phyloP scores from a whole-genome alignment of 2,888 invertebrate genomes.

The Leptothorax acervorum region DNA sequence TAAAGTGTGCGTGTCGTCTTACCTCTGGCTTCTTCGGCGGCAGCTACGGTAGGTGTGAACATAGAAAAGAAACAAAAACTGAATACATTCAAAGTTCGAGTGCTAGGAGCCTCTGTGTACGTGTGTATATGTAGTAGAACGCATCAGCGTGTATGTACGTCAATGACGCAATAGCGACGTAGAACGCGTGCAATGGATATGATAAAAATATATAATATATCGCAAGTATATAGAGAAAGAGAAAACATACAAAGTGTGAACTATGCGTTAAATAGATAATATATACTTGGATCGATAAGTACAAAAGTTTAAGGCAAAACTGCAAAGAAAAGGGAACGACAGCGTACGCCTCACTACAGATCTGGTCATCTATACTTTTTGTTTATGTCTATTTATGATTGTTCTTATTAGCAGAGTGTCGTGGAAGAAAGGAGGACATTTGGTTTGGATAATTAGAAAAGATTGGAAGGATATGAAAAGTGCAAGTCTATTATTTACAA shows the following conservation, averaged over 20 bases:
- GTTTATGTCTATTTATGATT: constrained; percentile 56
- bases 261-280: constrained; percentile 64
- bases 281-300: constrained; percentile 56
- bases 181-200: constrained; percentile 76
- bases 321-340: constrained; percentile 63
- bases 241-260: constrained; percentile 58
- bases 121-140: constrained; percentile 52
- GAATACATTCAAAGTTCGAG: constrained; percentile 84
- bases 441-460: constrained; percentile 16
- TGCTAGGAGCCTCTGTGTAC: constrained; percentile 65
- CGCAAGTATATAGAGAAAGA: constrained; percentile 64
- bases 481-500: background rate
- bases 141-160: constrained; percentile 75
- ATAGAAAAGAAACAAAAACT: constrained; percentile 88
- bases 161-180: constrained; percentile 72
- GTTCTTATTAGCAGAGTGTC: constrained; percentile 29
- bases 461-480: background rate
- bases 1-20: constrained; percentile 85
- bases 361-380: constrained; percentile 57
- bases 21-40: constrained; percentile 97
- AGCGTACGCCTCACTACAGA: constrained; percentile 71
- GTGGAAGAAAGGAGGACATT: background rate
- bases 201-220: constrained; percentile 77
- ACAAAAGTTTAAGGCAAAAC: constrained; percentile 58
- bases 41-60: constrained; percentile 89